Evolutionary conservation across 2,113 vertebrate species (phyloP), one percentile per base, ranked within the genome.

Genomic region (Eurypyga helias): DNA sequence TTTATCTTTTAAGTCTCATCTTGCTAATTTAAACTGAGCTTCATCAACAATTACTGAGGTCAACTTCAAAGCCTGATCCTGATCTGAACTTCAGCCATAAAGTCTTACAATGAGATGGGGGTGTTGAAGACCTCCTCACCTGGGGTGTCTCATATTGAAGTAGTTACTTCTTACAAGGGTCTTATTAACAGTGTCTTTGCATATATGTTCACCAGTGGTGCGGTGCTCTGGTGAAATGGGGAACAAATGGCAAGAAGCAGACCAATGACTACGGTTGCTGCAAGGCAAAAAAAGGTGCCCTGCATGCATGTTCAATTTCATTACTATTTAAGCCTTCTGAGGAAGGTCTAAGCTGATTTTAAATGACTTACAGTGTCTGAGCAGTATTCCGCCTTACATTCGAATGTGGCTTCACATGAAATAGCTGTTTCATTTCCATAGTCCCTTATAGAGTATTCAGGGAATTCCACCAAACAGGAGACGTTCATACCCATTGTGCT

Each of bases 251-350:
- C 51, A 85, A 95, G 72, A 77, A 91, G 69, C 80, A 97, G 95
- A 91, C 67, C 75, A 76, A 65, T 18, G 57, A 89, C 92, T 69
- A 28, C 0, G 14, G 83, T 80, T 92, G 85, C 93, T 79, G 55
- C 76, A 97, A 94, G 96, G 94, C 86, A 97, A 95, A 96, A 64
- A 90, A 83, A 18, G 11, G 65, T 96, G 89, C 65, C 83, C 79
- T 84, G 76, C 49, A 95, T 71, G 81, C 46, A 76, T 83, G 86
- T 96, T 98, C 87, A 95, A 84, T 94, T 98, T 97, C 94, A 97
- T 97, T 97, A 96, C 67, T 96, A 94, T 97, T 97, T 95, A 96
- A 98, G 83, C 52, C 20, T 41, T 41, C 82, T 89, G 90, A 96
- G 94, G 71, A 87, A 93, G 77, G 54, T 93, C 89, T 97, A 95